A percentile compares a stretch with the other conserved stretches of the same genome.
phyloP scores from a whole-genome alignment of 1,140 invertebrate genomes.

The Stratiolaelaps scimitus region DNA sequence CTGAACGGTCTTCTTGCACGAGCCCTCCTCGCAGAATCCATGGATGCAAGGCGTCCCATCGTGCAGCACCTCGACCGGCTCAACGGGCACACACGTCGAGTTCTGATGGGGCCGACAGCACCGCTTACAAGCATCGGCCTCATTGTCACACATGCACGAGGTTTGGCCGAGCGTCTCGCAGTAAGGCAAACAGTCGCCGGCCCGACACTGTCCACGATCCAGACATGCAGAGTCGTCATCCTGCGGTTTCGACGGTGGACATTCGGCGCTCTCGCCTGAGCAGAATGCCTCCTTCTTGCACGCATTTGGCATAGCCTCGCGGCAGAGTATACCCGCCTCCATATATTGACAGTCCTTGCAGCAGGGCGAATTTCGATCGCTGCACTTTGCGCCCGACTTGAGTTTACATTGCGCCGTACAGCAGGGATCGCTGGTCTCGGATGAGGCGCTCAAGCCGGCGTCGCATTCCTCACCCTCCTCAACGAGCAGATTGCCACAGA shows the following conservation, averaged over 20 bases:
- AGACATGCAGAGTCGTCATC: slow-evolving; percentile 69
- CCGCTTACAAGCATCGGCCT: slow-evolving; percentile 67
- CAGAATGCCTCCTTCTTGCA: slow-evolving; percentile 66
- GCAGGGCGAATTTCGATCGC: slow-evolving; percentile 87
- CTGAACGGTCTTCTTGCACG: slow-evolving; percentile 84
- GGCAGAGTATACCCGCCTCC: slow-evolving; percentile 56
- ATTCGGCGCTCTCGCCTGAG: slow-evolving; percentile 46
- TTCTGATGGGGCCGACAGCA: slow-evolving; percentile 80
- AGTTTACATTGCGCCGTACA: slow-evolving; percentile 85
- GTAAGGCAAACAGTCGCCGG: slow-evolving; percentile 75
- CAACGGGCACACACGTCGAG: slow-evolving; percentile 76
- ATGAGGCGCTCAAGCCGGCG: slow-evolving; percentile 66
- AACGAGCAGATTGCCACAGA: slow-evolving; percentile 81
- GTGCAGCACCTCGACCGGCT: slow-evolving; percentile 68
- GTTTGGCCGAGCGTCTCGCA: slow-evolving; percentile 80
- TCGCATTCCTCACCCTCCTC: slow-evolving; percentile 90
- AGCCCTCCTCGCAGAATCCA: slow-evolving; percentile 88
- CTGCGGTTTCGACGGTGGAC: slow-evolving; percentile 69
- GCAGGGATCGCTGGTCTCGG: slow-evolving; percentile 77
- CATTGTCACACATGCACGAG: slow-evolving; percentile 87
- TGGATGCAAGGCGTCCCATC: slow-evolving; percentile 90
- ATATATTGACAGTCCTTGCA: slow-evolving; percentile 78
- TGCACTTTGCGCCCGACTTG: slow-evolving; percentile 68
- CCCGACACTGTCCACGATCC: slow-evolving; percentile 69
- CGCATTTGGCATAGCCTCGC: slow-evolving; percentile 70